phyloP scores from a whole-genome alignment of 2,113 vertebrate genomes.

The Gavia stellata region DNA sequence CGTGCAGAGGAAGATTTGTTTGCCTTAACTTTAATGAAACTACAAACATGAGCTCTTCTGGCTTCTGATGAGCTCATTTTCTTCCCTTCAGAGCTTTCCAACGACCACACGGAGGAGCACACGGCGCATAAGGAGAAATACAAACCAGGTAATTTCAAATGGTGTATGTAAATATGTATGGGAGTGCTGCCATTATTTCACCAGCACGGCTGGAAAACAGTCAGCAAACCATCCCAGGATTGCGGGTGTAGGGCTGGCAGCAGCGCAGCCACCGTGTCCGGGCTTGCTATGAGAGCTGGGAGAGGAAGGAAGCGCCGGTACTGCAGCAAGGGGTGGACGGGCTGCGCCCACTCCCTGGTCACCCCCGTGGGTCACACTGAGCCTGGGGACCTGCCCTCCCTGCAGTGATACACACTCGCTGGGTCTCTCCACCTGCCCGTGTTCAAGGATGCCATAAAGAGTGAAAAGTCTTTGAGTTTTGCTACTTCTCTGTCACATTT shows the following conservation, averaged over 20 bases:
- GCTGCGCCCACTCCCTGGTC: not conserved
- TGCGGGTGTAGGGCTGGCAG: not conserved
- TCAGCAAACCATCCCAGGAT: not conserved
- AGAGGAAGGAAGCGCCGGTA: not conserved
- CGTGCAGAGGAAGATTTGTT: not conserved
- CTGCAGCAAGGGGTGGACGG: fast-evolving
- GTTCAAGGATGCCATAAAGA: not conserved
- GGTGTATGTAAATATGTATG: fast-evolving
- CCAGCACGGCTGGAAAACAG: not conserved
- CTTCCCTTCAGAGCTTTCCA: not conserved
- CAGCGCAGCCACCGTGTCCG: fast-evolving
- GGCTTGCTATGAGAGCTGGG: not conserved
- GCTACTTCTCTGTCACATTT: not conserved
- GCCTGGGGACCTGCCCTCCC: not conserved
- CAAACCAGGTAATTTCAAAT: not conserved
- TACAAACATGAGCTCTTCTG: not conserved
- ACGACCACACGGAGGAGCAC: not conserved
- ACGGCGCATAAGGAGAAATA: fast-evolving
- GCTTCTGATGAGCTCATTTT: not conserved
- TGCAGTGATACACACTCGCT: fast-evolving
- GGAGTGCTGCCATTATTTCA: not conserved
- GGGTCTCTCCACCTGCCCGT: not conserved
- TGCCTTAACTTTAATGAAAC: not conserved
- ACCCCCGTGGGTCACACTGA: fast-evolving
- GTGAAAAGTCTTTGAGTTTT: not conserved